Percentiles rank a stretch among this genome's conserved stretches.
Conservation (phyloP, 2,888 invertebrate genomes). For the Biston betularia region DNA sequence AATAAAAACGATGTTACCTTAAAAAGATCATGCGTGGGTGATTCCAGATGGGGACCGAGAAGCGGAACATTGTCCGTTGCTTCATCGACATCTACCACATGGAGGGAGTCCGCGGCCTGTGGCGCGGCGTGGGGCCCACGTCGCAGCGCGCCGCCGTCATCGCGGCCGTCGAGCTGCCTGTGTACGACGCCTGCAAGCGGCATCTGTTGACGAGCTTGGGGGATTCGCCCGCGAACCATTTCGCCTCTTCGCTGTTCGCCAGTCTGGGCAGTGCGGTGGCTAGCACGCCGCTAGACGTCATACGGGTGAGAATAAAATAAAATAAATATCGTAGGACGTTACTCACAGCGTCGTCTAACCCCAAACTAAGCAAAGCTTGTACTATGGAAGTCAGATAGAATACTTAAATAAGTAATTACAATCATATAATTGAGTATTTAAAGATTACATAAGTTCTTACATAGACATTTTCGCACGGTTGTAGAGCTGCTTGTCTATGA, state of each 20-base stretch:
- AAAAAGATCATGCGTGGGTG: no score
- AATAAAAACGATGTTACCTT: no score
- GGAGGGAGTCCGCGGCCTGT: slow-evolving; percentile 95
- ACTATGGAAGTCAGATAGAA: no score
- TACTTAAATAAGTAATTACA: no score
- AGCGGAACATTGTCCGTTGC: slow-evolving; percentile 89
- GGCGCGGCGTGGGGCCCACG: slow-evolving; percentile 97
- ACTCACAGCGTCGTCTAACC: no score
- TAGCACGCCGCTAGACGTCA: slow-evolving; percentile 97
- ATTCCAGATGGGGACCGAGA: slow-evolving; percentile 83
- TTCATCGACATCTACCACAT: slow-evolving; percentile 93
- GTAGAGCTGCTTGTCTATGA: slow-evolving; percentile 98
- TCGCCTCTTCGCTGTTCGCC: slow-evolving; percentile 95
- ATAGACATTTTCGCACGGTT: slow-evolving; percentile 85
- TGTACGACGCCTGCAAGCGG: slow-evolving; percentile 96
- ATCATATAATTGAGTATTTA: no score
- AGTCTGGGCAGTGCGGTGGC: slow-evolving; percentile 97
- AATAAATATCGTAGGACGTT: no score
- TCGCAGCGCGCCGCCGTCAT: slow-evolving; percentile 97
- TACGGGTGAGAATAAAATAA: slow-evolving; percentile 90
- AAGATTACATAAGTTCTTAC: no score
- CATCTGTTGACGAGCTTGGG: slow-evolving; percentile 89
- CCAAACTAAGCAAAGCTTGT: no score
- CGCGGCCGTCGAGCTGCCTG: slow-evolving; percentile 97
- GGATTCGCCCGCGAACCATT: slow-evolving; percentile 94